phyloP scores from a whole-genome alignment of 2,113 vertebrate genomes.

The Solea senegalensis region DNA sequence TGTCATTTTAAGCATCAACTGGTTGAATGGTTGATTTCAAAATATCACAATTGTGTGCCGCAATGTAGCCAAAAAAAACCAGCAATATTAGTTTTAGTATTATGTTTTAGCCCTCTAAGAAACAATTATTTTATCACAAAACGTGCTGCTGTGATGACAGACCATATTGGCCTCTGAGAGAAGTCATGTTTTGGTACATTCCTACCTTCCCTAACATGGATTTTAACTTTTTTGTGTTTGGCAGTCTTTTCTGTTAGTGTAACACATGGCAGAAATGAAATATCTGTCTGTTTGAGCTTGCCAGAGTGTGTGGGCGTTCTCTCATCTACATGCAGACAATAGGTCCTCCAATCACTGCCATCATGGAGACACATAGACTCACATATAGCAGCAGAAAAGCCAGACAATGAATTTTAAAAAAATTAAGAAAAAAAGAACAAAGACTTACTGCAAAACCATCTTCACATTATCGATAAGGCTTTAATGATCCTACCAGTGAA shows the following conservation, averaged over 20 bases:
- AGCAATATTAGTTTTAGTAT: no score
- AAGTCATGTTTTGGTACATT: background rate
- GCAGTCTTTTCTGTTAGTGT: background rate
- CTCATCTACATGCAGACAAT: constrained; percentile 40
- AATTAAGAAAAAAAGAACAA: background rate
- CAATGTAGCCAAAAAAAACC: no score
- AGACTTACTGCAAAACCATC: background rate
- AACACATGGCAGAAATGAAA: constrained; percentile 15
- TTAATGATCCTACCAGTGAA: constrained; percentile 6
- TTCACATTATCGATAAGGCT: constrained; percentile 25
- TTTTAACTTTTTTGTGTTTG: background rate
- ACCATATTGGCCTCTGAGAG: background rate
- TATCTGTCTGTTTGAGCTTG: constrained; percentile 5
- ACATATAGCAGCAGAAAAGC: background rate
- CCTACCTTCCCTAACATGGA: no score
- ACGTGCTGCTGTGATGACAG: background rate
- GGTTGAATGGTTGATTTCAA: no score
- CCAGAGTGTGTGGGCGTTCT: constrained; percentile 46
- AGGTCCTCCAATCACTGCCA: background rate
- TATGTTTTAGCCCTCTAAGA: no score
- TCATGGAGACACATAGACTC: background rate
- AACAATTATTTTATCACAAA: no score
- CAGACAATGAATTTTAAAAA: background rate
- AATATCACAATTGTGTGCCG: no score
- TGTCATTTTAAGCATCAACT: no score